Base-by-base conservation (phyloP, 2,797 vertebrate genomes). In the Ceryle rudis region DNA sequence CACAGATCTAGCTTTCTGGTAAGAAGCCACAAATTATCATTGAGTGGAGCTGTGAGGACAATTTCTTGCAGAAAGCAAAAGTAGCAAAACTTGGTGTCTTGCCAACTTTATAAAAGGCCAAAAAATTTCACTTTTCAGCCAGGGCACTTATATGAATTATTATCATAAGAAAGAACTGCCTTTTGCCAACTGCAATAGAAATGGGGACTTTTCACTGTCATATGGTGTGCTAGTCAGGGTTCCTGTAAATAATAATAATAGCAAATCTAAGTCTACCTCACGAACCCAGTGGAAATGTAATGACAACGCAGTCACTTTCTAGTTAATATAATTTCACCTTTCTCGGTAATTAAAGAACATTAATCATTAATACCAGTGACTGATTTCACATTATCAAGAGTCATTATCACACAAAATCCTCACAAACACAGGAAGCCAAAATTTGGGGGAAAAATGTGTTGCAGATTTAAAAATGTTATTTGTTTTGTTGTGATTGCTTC, bases 1-100 rank as follows among this genome's bases (percentile, higher is more conserved):
- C 87, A 95, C 87, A 88, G 74, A 95, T 88, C 90, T 90, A 89
- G 71, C 87, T 90, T 97, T 96, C 95, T 95, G 83, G 90, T 95
- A 93, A 96, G 86, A 90, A 89, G 66, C 60, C 74, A 93, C 85
- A 90, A 96, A 89, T 97, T 96, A 71, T 93, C 83, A 75, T 58
- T 89, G 86, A 87, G 44, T 65, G 37, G 70, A 95, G 69, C 80
- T 73, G 51, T 17, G 58, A 93, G 81, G 52, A 93, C 67, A 86
- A 94, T 95, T 94, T 92, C 89, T 94, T 81, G 39, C 70, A 92
- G 85, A 91, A 97, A 87, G 72, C 41, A 95, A 86, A 96, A 96
- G 84, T 66, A 94, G 89, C 44, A 86, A 94, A 93, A 90, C 64
- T 89, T 92, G 75, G 80, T 74, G 52, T 60, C 94, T 93, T 95